A percentile compares a stretch with the other conserved stretches of the same genome.
Conservation (phyloP, 1,140 invertebrate genomes). For the Sycophaga agraensis region DNA sequence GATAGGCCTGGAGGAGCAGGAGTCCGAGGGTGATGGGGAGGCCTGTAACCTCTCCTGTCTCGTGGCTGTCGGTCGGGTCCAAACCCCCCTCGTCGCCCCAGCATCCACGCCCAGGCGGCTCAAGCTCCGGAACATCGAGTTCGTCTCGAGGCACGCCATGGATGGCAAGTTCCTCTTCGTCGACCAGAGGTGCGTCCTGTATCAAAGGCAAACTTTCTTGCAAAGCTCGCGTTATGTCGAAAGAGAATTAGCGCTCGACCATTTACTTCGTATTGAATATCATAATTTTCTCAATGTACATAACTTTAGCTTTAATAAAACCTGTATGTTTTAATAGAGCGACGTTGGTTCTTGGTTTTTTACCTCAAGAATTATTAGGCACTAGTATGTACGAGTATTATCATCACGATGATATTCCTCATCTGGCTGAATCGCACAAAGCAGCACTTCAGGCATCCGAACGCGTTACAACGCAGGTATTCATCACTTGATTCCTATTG, state of each 20-base stretch:
- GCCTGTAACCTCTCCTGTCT: conserved; percentile 81
- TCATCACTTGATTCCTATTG: not conserved
- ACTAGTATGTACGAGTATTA: conserved; percentile 94
- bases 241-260: too few species aligned
- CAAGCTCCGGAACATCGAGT: conserved; percentile 65
- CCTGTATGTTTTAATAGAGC: conserved; percentile 74
- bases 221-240: too few species aligned
- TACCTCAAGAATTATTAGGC: conserved; percentile 89
- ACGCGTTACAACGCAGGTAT: conserved; percentile 66
- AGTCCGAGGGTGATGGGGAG: conserved; percentile 70
- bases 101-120: conserved; percentile 40
- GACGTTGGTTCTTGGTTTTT: conserved; percentile 83
- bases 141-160: conserved; percentile 90
- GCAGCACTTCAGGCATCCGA: conserved; percentile 70
- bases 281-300: too few species aligned
- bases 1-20: conserved; percentile 67
- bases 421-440: conserved; percentile 83
- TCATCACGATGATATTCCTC: conserved; percentile 78
- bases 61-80: conserved; percentile 76
- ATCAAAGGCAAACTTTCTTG: too few species aligned
- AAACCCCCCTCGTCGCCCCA: conserved; percentile 40
- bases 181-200: conserved; percentile 88
- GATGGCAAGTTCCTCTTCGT: conserved; percentile 98
- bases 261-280: too few species aligned
- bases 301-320: not conserved